Base-by-base conservation (phyloP, 2,113 vertebrate species). In the Rhynchopsitta pachyrhyncha region DNA sequence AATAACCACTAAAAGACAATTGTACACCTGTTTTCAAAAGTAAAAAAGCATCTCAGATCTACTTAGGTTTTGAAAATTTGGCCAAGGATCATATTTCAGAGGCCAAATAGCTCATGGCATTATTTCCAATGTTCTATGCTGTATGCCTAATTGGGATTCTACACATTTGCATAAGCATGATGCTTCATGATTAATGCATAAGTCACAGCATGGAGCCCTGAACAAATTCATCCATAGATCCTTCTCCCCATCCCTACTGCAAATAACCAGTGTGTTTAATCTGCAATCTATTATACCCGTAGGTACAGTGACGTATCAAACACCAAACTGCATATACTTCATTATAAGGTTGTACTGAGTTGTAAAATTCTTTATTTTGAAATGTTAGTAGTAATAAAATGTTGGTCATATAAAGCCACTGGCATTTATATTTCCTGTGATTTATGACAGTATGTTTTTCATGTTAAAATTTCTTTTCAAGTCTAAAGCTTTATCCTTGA, bases 121-220 rank as follows among this genome's bases (percentile, higher is more conserved):
- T 98, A 97, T 97, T 97, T 91, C 96, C 94, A 96, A 47, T 95
- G 87, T 96, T 97, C 96, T 96, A 49, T 92, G 71, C 91, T 97
- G 39, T 96, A 83, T 97, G 94, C 95, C 90, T 98, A 98, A 98
- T 96, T 98, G 95, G 91, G 79, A 92, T 97, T 93, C 91, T 94
- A 53, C 64, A 83, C 33, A 96, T 98, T 98, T 98, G 93, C 97
- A 97, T 98, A 97, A 95, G 76, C 89, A 95, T 96, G 93, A 93
- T 95, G 79, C 84, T 97, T 98, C 96, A 97, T 98, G 97, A 97
- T 97, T 98, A 97, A 98, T 98, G 92, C 95, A 97, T 97, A 92
- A 98, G 78, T 92, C 95, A 90, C 96, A 96, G 94, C 95, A 73
- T 94, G 97, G 39, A 97, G 70, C 73, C 67, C 59, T 75, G 81